These are phyloP conservation scores for Hyppa rectilinea DNA, from an alignment of 2,888 invertebrate species.

Conservation along the genomic window DNA sequence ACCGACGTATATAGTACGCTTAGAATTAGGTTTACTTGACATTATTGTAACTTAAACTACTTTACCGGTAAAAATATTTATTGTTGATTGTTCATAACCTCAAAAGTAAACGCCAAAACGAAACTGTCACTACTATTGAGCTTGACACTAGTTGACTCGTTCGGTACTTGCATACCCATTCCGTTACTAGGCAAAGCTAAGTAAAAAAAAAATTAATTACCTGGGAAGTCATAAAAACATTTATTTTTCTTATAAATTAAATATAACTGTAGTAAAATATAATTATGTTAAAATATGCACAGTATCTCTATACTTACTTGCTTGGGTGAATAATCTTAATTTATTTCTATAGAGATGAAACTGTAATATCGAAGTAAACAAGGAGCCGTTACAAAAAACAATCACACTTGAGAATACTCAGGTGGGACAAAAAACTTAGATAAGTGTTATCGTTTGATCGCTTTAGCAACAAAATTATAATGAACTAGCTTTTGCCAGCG, in stretches of 20 bases:
- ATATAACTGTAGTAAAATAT: not conserved
- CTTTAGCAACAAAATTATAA: not conserved
- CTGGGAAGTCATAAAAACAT: too few species aligned
- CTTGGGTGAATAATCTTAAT: not conserved
- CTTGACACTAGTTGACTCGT: too few species aligned
- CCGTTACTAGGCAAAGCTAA: too few species aligned
- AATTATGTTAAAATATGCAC: not conserved
- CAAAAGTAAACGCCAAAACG: constrained; percentile 31
- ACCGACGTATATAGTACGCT: constrained; percentile 96
- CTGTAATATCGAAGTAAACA: not conserved
- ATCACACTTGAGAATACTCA: not conserved
- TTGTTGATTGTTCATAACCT: constrained; percentile 57
- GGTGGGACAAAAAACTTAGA: not conserved
- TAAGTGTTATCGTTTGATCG: not conserved
- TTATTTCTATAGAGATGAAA: not conserved
- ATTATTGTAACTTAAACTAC: constrained; percentile 67
- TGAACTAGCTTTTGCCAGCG: too few species aligned
- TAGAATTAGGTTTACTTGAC: constrained; percentile 92
- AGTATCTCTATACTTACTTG: not conserved
- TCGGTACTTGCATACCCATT: not conserved
- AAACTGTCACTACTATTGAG: not conserved
- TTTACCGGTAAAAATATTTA: constrained; percentile 45
- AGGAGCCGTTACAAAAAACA: not conserved
- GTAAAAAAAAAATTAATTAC: too few species aligned
- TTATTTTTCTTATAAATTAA: not conserved